Base-by-base conservation (phyloP, 2,113 vertebrate species). In the Ageneiosus marmoratus region DNA sequence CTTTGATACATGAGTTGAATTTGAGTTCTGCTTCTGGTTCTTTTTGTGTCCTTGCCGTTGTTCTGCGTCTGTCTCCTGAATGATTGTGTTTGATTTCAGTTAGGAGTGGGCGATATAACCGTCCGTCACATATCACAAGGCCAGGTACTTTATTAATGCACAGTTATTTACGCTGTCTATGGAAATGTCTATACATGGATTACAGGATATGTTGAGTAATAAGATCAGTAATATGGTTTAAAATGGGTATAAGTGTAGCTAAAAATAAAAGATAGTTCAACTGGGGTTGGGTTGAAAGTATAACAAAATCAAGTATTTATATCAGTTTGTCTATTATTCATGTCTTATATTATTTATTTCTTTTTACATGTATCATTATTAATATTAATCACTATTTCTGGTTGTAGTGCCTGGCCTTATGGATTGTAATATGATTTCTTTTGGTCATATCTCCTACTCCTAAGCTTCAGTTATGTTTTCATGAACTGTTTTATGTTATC, bases 401-500 rank as follows among this genome's bases (percentile, higher is more conserved):
- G 4, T 24, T 44, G 37, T 44, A 4, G 4, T 24, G 32, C 0
- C 62, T 18, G 34, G 20, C 18, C 65, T 41, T 37, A 41, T 2
- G 0, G 18, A 22, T 51, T n/a, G 5, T 73, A 50, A 29, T 16
- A 9, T 51, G 5, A 16, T 50, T 20, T 22, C 2, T 7, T 37
- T 56, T 41, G 18, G n/a, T 27, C 12, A 32, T 69, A 67, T 80
- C 29, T 34, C 44, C 63, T 13, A 67, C 63, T 37, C 63, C 48
- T 53, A 41, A 41, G 24, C 20, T 56, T 70, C 62, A 78, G 75
- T 70, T 83, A 48, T 69, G 82, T 78, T 77, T 72, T 79, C 67
- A 84, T 60, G 76, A 73, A 82, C 65, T 86, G 89, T 86, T 83
- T 89, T 84, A 88, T 91, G 86, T 89, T 89, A 76, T 90, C 88